phyloP scores from a whole-genome alignment of 2,113 vertebrate species.

The Gymnocephalus cernua region DNA sequence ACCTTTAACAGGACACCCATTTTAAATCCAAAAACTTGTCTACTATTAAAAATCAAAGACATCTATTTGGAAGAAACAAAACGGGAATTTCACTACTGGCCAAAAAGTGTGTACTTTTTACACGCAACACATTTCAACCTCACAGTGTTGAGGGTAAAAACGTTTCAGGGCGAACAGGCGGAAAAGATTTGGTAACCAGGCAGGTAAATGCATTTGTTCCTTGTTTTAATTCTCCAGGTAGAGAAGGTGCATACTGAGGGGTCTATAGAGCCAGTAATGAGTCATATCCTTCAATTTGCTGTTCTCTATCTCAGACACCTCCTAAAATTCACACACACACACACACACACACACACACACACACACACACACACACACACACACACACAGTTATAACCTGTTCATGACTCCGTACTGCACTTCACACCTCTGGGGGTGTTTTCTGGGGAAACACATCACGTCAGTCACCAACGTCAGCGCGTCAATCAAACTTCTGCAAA shows the following conservation, averaged over 20 bases:
- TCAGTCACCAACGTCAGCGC: constrained; percentile 37
- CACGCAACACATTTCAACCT: constrained; percentile 25
- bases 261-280: constrained; percentile 65
- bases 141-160: constrained; percentile 1
- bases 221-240: constrained; percentile 47
- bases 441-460: constrained; percentile 71
- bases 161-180: constrained; percentile 9
- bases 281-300: constrained; percentile 72
- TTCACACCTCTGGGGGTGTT: constrained; percentile 65
- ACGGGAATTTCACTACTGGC: background rate
- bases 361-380: background rate
- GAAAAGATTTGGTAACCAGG: constrained; percentile 51
- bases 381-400: constrained; percentile 54
- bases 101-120: background rate
- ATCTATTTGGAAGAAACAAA: background rate
- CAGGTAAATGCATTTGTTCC: constrained; percentile 54
- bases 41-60: background rate
- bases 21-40: background rate
- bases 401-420: constrained; percentile 65
- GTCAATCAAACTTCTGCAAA: constrained; percentile 59
- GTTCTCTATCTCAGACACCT: constrained; percentile 71
- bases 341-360: constrained; percentile 4
- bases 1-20: constrained; percentile 3
- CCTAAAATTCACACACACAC: constrained; percentile 53
- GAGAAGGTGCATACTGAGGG: constrained; percentile 38